These are phyloP conservation scores for Pitangus sulphuratus DNA, from an alignment of 2,797 vertebrate genomes.

Conservation along the genomic window DNA sequence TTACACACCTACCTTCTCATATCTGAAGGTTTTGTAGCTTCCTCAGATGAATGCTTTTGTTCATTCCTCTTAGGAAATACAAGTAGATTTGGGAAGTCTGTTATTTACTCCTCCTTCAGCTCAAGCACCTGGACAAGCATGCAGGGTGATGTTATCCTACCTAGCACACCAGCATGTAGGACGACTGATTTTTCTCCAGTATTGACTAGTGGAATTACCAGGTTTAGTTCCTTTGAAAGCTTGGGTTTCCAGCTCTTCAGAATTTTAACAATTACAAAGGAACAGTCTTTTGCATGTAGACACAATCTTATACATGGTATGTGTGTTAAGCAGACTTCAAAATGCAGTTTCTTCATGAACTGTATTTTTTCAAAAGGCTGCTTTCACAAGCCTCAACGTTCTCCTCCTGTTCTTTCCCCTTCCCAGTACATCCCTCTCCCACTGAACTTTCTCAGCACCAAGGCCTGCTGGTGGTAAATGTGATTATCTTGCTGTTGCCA, in stretches of 20 bases:
- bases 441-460: neutral
- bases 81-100: neutral
- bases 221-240: neutral
- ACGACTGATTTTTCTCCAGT: neutral
- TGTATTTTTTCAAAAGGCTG: neutral
- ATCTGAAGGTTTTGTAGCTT: neutral
- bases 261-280: neutral
- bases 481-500: neutral
- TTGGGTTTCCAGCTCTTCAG: neutral
- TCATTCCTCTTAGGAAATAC: neutral
- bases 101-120: neutral
- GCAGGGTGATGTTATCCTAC: neutral
- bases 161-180: neutral
- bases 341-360: neutral
- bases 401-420: neutral
- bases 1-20: neutral
- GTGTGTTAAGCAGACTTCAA: neutral
- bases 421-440: neutral
- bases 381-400: neutral
- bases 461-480: neutral
- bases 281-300: neutral
- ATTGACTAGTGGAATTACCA: neutral
- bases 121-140: neutral
- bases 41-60: neutral
- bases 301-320: rapidly evolving